Base-by-base conservation (phyloP, 2,888 invertebrate species). In the Meghimatium bilineatum region DNA sequence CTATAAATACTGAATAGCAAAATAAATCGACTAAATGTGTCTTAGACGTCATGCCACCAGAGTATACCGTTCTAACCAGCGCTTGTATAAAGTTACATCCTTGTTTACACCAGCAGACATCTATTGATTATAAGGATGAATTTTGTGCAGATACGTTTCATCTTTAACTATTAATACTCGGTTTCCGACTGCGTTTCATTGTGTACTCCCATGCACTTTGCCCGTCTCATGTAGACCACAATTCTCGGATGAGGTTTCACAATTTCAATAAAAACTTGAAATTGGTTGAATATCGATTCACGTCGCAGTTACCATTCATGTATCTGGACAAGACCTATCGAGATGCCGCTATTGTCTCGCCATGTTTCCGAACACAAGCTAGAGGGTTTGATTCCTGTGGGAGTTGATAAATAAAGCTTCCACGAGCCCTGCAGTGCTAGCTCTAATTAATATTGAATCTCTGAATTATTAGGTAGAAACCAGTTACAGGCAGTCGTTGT, bases 401-500 rank as follows among this genome's bases (percentile, higher is more conserved):
- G 72, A 44, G 2, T 44, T 26, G 26, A 17, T 38, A 20, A 12
- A 38, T 49, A 5, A 17, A 36, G 44, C n/a, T 23, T 26, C 6
- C 1, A 29, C 1, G 44, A 49, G 72, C 72, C 38, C 44, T 12
- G 38, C 14, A 23, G 23, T 49, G 49, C n/a, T 49, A 38, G 72
- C 36, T 72, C 29, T 72, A 72, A 72, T 72, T 38, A 72, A 26
- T 72, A 72, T 72, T 52, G 75, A 34, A 34, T 75, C 23, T 29
- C 20, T 75, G n/a, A 69, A 69, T 69, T 36, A 69, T 34, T 36
- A 36, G 2, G 10, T 29, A 6, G 10, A 63, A n/a, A 29, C 63
- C n/a, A 14, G 63, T 63, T n/a, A 29, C 10, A 63, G 3, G 63
- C n/a, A 63, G 26, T 29, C 63, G 26, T 2, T 17, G 20, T 26